A percentile compares a stretch with the other conserved stretches of the same genome.
Conservation (phyloP, 2,888 invertebrate species). For the Alcis repandata region DNA sequence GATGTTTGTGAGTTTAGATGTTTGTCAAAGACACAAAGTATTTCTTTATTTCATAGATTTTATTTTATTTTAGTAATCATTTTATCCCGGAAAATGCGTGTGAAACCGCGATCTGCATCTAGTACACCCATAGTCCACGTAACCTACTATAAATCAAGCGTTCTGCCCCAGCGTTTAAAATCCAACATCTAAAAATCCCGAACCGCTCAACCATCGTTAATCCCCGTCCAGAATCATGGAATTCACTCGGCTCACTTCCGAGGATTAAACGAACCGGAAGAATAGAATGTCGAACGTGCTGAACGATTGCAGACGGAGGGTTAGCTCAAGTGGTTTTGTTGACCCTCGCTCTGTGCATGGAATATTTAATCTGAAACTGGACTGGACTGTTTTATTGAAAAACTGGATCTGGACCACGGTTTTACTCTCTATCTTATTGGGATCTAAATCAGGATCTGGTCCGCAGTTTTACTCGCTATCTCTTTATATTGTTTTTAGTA, state of each 20-base stretch:
- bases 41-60: no score
- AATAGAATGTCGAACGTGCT: slow-evolving; percentile 25
- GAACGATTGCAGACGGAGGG: slow-evolving; percentile 24
- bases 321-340: slow-evolving; percentile 16
- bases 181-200: neutral
- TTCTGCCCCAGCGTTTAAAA: neutral
- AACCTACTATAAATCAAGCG: neutral
- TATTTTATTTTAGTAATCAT: no score
- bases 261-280: slow-evolving; percentile 30
- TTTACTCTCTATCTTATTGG: no score
- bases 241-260: slow-evolving; percentile 22
- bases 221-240: slow-evolving; percentile 10
- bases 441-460: no score
- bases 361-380: slow-evolving; percentile 11
- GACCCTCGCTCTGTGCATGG: slow-evolving; percentile 10
- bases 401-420: no score
- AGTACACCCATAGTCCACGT: no score
- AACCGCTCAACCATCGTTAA: slow-evolving; percentile 17
- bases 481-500: no score
- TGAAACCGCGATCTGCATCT: no score
- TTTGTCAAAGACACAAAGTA: no score
- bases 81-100: no score
- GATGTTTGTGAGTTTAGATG: no score
- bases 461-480: no score
- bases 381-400: neutral